Evolutionary conservation across 1,140 invertebrate species (phyloP), one percentile per base, ranked within the genome.

Genomic region (Eulimnadia texana): DNA sequence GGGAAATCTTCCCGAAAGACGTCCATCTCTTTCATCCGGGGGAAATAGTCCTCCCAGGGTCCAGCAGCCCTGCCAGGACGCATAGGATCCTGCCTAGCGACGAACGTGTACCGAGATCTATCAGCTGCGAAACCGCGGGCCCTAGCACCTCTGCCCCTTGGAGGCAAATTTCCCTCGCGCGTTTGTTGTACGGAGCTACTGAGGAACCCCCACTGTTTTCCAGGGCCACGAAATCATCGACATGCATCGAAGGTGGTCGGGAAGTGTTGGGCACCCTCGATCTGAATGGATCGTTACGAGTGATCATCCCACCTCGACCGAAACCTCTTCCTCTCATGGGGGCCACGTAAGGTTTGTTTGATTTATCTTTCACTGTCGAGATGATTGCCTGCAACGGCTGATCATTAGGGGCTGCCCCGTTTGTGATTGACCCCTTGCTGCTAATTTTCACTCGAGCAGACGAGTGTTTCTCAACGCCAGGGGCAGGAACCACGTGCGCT

Each of bases 241-340:
- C 94, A 71, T 98, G 93, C 67, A 98, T 82, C 19, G 92, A 96
- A 0, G 93, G 93, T 10, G 93, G 93, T 59, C 93, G 79, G 3
- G 91, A 94, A 0, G 93, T 97, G 72, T 97, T 98, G 20, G 93
- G 92, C 10, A 93, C 91, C 49, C 93, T 79, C 0, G 91, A 94
- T 60, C 93, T 78, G 73, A 97, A 97, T 6, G 87, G 80, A 78
- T 97, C 78, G 61, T 74, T 72, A 22, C 69, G 64, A 23, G 58
- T 59, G 20, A 42, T 59, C n/a, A 60, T 33, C 16, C 62, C 87
- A 1, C 66, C 73, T 62, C 79, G 67, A 2, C 73, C 72, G 69
- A 77, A 84, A 67, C 73, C 82, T 72, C 88, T 76, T 3, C 87
- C 84, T 64, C 88, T 73, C 74, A 84, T 79, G 1, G 84, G 82